Percentiles rank a stretch among this genome's conserved stretches.
phyloP scores from a whole-genome alignment of 1,140 invertebrate species.

The Drosophila bocqueti region DNA sequence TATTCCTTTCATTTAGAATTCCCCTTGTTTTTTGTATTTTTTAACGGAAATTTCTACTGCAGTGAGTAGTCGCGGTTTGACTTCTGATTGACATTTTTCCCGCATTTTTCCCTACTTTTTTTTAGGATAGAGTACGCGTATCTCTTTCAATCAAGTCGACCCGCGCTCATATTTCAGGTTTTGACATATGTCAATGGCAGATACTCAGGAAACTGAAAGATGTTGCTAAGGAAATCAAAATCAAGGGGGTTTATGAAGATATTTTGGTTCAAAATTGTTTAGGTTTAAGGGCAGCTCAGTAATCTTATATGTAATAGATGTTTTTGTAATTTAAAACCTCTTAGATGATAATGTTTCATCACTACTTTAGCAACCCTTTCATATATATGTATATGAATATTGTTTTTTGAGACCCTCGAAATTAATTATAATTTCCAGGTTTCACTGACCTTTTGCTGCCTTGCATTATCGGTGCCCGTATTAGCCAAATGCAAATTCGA shows the following conservation, averaged over 20 bases:
- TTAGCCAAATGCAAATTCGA: conserved; percentile 33
- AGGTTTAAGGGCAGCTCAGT: background rate
- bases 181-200: conserved; percentile 67
- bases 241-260: conserved; percentile 3
- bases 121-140: conserved; percentile 32
- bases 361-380: no score
- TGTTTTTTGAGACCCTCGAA: background rate
- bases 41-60: conserved; percentile 70
- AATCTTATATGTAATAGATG: background rate
- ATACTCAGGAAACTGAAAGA: conserved; percentile 51
- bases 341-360: no score
- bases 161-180: conserved; percentile 66
- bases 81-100: conserved; percentile 76
- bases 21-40: conserved; percentile 23
- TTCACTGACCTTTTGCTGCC: conserved; percentile 41
- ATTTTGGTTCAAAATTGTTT: background rate
- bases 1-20: conserved; percentile 33
- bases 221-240: conserved; percentile 39
- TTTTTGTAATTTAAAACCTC: no score
- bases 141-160: conserved; percentile 43
- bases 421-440: conserved; percentile 23
- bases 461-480: conserved; percentile 31
- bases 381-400: no score
- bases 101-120: conserved; percentile 22
- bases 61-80: conserved; percentile 71